Percentiles rank a stretch among this genome's conserved stretches.
These are phyloP conservation scores for Raja brachyura DNA, from an alignment of 2,113 vertebrate genomes.

Conservation along the genomic window DNA sequence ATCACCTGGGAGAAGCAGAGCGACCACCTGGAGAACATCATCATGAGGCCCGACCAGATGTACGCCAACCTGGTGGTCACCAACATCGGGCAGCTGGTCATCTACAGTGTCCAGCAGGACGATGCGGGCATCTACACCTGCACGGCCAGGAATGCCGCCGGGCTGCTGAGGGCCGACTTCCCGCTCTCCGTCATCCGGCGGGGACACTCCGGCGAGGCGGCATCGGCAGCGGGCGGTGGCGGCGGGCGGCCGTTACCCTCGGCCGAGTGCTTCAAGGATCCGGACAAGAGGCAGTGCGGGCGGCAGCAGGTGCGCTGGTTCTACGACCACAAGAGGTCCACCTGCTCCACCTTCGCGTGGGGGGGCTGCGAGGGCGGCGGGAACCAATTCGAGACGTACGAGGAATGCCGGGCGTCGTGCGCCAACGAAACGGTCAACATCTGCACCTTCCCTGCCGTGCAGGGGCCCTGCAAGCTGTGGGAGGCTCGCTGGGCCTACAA, in stretches of 20 bases:
- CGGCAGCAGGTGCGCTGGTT: constrained; percentile 75
- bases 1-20: constrained; percentile 95
- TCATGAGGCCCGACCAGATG: constrained; percentile 94
- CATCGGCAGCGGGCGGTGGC: background rate
- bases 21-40: constrained; percentile 67
- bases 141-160: constrained; percentile 71
- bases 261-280: constrained; percentile 70
- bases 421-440: constrained; percentile 60
- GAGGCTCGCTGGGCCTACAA: constrained; percentile 90
- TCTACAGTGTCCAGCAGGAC: constrained; percentile 81
- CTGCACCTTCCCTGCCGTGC: constrained; percentile 79
- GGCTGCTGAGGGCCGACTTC: constrained; percentile 79
- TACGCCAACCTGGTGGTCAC: constrained; percentile 93
- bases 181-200: constrained; percentile 74
- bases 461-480: constrained; percentile 81
- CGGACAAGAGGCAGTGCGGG: constrained; percentile 62
- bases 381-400: constrained; percentile 83
- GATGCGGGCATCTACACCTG: constrained; percentile 91
- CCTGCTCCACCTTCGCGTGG: constrained; percentile 74
- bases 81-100: constrained; percentile 89
- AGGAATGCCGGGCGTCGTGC: constrained; percentile 77
- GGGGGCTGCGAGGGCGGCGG: constrained; percentile 65
- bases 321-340: constrained; percentile 67
- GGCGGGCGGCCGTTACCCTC: constrained; percentile 56
- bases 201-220: constrained; percentile 51